These are phyloP conservation scores for Oreochromis spilurus DNA, from an alignment of 2,113 vertebrate genomes.

Conservation along the genomic window DNA sequence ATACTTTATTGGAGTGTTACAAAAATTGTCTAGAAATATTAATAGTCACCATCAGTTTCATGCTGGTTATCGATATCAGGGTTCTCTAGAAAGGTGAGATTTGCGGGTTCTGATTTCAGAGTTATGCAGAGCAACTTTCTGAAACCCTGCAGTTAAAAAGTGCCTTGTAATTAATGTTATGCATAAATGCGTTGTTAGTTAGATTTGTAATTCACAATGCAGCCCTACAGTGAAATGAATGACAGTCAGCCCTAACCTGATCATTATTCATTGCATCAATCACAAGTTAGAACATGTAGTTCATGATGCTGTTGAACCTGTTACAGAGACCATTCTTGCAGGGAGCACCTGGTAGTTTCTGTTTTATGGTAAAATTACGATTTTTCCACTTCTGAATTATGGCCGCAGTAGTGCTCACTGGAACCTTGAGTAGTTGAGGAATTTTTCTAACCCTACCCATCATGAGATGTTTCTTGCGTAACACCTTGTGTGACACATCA, in stretches of 20 bases:
- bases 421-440: background rate
- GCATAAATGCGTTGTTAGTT: background rate
- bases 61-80: background rate
- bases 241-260: background rate
- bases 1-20: background rate
- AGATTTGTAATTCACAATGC: background rate
- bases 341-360: background rate
- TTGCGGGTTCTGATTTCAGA: background rate
- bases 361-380: rapidly evolving
- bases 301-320: background rate
- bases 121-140: background rate
- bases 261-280: background rate
- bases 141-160: background rate
- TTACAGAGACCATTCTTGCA: background rate
- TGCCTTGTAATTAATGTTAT: background rate
- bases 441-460: background rate
- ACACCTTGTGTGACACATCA: background rate
- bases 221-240: background rate
- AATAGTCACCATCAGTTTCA: background rate
- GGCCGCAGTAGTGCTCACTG: rapidly evolving
- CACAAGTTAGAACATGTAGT: background rate
- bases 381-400: background rate
- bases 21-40: background rate
- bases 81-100: background rate
- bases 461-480: background rate